Conservation (phyloP, 2,888 invertebrate species). For the Platycheirus albimanus region DNA sequence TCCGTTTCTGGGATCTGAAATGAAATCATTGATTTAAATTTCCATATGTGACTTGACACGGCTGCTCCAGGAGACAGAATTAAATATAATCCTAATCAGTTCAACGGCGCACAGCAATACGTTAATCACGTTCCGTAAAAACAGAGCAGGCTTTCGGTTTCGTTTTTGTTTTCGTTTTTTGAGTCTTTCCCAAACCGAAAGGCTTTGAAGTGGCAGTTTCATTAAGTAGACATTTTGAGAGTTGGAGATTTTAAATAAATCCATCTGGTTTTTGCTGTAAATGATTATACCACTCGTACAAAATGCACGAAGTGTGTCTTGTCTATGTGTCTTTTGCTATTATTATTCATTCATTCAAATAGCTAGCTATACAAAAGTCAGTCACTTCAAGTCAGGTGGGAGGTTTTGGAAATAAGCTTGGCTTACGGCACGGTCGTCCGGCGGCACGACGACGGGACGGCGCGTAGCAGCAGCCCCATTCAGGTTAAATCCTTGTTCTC, state of each 20-base stretch:
- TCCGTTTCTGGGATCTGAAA: conserved; percentile 38
- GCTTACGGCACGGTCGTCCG: neutral
- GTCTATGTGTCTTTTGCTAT: conserved; percentile 29
- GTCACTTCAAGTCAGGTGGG: conserved; percentile 47
- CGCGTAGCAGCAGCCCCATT: no score
- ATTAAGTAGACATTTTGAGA: conserved; percentile 56
- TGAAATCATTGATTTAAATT: conserved; percentile 61
- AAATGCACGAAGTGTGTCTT: conserved; percentile 16
- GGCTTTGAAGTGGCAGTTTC: conserved; percentile 65
- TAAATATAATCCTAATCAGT: conserved; percentile 63
- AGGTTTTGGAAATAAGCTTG: conserved; percentile 14
- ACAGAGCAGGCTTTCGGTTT: neutral
- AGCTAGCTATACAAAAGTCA: conserved; percentile 26
- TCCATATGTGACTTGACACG: conserved; percentile 44
- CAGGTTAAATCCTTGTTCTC: conserved; percentile 53
- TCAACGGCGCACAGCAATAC: conserved; percentile 23
- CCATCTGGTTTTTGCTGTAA: neutral
- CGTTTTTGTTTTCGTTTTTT: neutral
- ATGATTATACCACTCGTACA: no score
- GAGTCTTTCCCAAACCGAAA: conserved; percentile 9
- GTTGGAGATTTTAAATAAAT: conserved; percentile 24
- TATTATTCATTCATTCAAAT: conserved; percentile 59
- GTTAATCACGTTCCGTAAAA: conserved; percentile 49
- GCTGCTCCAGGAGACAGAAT: conserved; percentile 53
- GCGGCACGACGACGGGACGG: no score